Base-by-base conservation (phyloP, 2,888 invertebrate species). In the Apantesis nais region DNA sequence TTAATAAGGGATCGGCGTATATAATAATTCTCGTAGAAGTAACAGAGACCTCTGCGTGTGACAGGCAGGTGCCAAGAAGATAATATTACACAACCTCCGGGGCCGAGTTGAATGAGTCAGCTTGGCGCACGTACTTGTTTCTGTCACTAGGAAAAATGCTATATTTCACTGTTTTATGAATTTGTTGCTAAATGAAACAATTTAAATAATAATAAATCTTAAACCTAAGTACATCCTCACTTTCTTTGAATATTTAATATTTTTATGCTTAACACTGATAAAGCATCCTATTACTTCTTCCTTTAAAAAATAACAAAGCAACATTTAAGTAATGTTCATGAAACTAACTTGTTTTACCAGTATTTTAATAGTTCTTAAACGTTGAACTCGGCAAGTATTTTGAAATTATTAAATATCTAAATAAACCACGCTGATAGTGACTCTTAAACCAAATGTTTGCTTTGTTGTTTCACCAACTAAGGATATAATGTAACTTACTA, bases 61-160 rank as follows among this genome's bases (percentile, higher is more conserved):
- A 86, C 85, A 81, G 83, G 77, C 82, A 84, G 83, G 80, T 77
- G 77, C 67, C 73, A 76, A 78, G 75, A 73, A 77, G 79, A 79
- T 82, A 81, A 82, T 78, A 82, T 73, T 74, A 74, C 69, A 65
- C 74, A 76, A 63, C 72, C 79, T 79, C 78, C 66, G 74, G 78
- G 78, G 78, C 68, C 72, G 61, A 39, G 60, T 66, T 72, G 69
- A 70, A 75, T 77, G 74, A 83, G 79, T 79, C 73, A 73, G 68
- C 62, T 69, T 62, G 62, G 74, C 73, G 75, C 61, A 71, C 75
- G 66, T 71, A 74, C 78, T 78, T 75, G 71, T 74, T 69, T 67
- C 74, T 77, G 79, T 74, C 81, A 73, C 76, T 78, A 74, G 34
- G 70, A 60, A 52, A 71, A 76, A 64, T 68, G 67, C 62, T 72